A percentile compares a stretch with the other conserved stretches of the same genome.
Evolutionary conservation across 2,888 invertebrate species (phyloP).

Genomic region (Dasysyrphus tricinctus): DNA sequence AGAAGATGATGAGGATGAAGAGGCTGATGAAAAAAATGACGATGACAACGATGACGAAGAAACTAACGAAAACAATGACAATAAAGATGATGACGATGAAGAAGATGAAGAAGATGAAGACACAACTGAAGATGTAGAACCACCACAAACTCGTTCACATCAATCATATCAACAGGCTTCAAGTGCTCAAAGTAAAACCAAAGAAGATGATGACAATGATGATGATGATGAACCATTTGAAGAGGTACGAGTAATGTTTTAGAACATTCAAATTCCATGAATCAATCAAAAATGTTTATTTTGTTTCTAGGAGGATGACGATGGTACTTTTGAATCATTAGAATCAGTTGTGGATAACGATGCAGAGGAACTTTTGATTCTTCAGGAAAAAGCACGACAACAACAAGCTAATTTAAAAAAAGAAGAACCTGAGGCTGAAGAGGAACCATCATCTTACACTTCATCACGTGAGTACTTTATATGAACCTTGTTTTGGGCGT

Average conservation of each 20-base stretch:
- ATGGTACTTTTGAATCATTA: slow-evolving; percentile 81
- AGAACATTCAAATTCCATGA: neutral
- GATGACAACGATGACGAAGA: slow-evolving; percentile 74
- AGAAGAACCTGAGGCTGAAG: slow-evolving; percentile 75
- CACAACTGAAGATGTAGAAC: slow-evolving; percentile 67
- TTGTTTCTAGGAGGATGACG: slow-evolving; percentile 79
- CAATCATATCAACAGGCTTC: slow-evolving; percentile 75
- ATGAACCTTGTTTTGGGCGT: neutral
- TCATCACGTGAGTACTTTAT: slow-evolving; percentile 80
- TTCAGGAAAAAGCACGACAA: slow-evolving; percentile 79
- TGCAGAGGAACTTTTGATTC: slow-evolving; percentile 79
- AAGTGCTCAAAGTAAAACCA: slow-evolving; percentile 45
- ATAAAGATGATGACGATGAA: slow-evolving; percentile 69
- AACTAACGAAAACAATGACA: slow-evolving; percentile 76
- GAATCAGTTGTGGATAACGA: slow-evolving; percentile 83
- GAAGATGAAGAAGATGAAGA: slow-evolving; percentile 77
- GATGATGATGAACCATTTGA: slow-evolving; percentile 83
- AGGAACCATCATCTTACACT: slow-evolving; percentile 79
- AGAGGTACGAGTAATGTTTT: slow-evolving; percentile 83
- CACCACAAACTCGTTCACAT: slow-evolving; percentile 73
- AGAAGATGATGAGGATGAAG: slow-evolving; percentile 76
- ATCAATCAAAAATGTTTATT: neutral
- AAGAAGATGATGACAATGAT: slow-evolving; percentile 77
- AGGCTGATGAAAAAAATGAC: slow-evolving; percentile 76
- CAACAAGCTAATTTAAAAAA: slow-evolving; percentile 78